A percentile compares a stretch with the other conserved stretches of the same genome.
Conservation (phyloP, 2,797 vertebrate species). For the Aplochiton taeniatus region DNA sequence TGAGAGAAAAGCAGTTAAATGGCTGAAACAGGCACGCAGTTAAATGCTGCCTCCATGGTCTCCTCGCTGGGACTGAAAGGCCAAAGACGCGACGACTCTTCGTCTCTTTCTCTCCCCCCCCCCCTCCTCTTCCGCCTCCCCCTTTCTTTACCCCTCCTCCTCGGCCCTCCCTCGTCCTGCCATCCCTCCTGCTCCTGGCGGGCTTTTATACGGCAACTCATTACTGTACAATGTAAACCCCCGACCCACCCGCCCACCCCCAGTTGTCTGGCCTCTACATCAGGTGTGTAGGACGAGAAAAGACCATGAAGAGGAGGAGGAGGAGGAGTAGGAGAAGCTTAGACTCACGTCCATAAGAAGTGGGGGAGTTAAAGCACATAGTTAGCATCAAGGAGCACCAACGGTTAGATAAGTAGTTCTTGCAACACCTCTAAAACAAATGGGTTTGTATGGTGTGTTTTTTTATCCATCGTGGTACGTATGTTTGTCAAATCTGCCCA, state of each 20-base stretch:
- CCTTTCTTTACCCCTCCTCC: slow-evolving; percentile 41
- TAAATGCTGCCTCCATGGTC: slow-evolving; percentile 48
- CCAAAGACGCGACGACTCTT: slow-evolving; percentile 51
- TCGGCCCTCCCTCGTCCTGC: slow-evolving; percentile 53
- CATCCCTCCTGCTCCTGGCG: no score
- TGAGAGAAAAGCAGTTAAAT: slow-evolving; percentile 35
- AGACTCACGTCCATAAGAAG: no score
- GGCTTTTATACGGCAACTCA: slow-evolving; percentile 78
- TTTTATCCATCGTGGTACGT: no score
- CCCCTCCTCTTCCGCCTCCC: not conserved
- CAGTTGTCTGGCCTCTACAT: slow-evolving; percentile 70
- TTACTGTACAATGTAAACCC: slow-evolving; percentile 69
- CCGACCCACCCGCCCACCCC: slow-evolving; percentile 54
- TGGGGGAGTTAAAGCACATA: no score
- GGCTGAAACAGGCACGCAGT: slow-evolving; percentile 56
- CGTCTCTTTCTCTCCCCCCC: slow-evolving; percentile 23
- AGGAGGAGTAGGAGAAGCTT: no score
- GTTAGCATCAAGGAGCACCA: no score
- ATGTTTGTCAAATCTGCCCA: not conserved
- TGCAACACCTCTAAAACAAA: no score
- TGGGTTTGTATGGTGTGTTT: no score
- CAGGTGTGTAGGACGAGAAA: slow-evolving; percentile 18
- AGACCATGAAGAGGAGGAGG: no score
- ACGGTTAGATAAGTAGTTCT: no score
- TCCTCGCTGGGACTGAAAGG: slow-evolving; percentile 33